Base-by-base conservation (phyloP, 37 sponge, comb jelly and placozoan genomes). In the Ianthella basta region DNA sequence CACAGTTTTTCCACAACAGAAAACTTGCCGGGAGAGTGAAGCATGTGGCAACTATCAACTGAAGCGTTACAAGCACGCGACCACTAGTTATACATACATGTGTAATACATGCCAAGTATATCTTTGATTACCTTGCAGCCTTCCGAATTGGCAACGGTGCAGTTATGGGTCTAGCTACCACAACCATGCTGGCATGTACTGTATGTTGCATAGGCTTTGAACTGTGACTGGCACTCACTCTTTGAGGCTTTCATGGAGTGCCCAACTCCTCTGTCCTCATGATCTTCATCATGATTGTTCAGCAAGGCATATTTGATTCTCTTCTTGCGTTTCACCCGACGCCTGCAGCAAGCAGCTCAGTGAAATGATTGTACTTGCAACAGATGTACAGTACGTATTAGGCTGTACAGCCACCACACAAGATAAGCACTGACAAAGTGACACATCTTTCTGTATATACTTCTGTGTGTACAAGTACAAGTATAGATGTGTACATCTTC, bases 251-350 rank as follows among this genome's bases (percentile, higher is more conserved):
- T n/a, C n/a, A n/a, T n/a, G n/a, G n/a, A n/a, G n/a, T n/a, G n/a
- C n/a, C n/a, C n/a, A n/a, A n/a, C n/a, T n/a, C n/a, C n/a, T n/a
- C n/a, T n/a, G n/a, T n/a, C n/a, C n/a, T n/a, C 66, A 12, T 72
- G 20, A 12, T 35, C 73, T 10, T 72, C 73, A 32, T 72, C 30
- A 12, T 72, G 73, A 40, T 33, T 38, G 21, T 72, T 23, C 12
- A 72, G 40, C 4, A 72, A 61, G 15, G 81, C 60, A 54, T 56
- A 81, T 59, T 56, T 59, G 27, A 56, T 81, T 54, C 60, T 59
- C 37, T 34, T 56, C 34, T 41, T 81, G 27, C 81, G 19, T 34
- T 72, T 72, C 20, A 34, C 30, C 19, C 41, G 23, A 16, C 66
- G 66, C 27, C 66, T 64, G 23, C 12, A 64, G 66, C 27, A 64